phyloP scores from a whole-genome alignment of 2,797 vertebrate genomes.

The Gymnopithys bicolor region DNA sequence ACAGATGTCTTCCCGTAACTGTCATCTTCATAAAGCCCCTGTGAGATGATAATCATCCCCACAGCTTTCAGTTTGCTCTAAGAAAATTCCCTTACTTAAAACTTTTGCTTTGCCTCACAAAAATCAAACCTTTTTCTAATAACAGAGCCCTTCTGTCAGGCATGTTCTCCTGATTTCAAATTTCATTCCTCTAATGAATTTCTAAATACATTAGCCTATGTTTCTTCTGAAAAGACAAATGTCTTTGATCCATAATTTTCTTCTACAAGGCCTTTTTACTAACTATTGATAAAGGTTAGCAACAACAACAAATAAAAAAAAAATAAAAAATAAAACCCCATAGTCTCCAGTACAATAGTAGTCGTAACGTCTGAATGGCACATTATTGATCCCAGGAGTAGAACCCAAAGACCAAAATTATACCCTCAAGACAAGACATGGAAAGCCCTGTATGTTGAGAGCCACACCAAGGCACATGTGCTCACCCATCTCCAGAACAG shows the following conservation, averaged over 20 bases:
- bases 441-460: not conserved
- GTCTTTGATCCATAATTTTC: not conserved
- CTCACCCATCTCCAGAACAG: not conserved
- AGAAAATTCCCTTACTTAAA: not conserved
- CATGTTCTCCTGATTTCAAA: not conserved
- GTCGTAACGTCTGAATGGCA: not conserved
- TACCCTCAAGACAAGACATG: not conserved
- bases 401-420: not conserved
- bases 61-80: not conserved
- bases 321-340: not conserved
- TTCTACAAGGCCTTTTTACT: not conserved
- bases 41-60: not conserved
- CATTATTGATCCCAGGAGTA: not conserved
- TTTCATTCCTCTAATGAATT: not conserved
- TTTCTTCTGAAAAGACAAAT: not conserved
- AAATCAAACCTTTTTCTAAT: not conserved
- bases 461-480: rapidly evolving
- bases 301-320: not conserved
- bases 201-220: not conserved
- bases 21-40: constrained; percentile 21
- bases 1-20: constrained; percentile 13
- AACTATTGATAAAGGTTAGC: not conserved
- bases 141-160: not conserved
- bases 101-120: not conserved
- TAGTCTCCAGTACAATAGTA: not conserved